Evolutionary conservation across 2,888 invertebrate genomes (phyloP).

Genomic region (Eupeodes latifasciatus): DNA sequence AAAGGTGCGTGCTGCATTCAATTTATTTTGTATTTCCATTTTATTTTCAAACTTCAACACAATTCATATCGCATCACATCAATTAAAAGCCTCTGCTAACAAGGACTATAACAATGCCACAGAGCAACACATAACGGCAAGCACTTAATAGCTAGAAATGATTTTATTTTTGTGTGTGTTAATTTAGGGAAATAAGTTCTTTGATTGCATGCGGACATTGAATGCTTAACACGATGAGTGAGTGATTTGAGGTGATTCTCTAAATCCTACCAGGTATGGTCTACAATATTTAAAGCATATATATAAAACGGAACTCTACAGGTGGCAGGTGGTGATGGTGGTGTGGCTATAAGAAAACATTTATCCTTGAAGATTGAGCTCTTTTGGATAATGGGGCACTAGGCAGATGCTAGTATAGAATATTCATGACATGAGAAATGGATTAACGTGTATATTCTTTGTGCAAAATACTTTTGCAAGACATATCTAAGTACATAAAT

Average conservation of each 20-base stretch:
- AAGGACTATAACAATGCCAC: constrained; percentile 29
- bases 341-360: constrained; percentile 13
- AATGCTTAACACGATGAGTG: constrained; percentile 60
- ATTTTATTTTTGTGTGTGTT: constrained; percentile 36
- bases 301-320: constrained; percentile 11
- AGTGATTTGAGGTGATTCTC: constrained; percentile 55
- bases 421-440: not conserved
- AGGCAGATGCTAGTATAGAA: not conserved
- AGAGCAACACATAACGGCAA: constrained; percentile 18
- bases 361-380: constrained; percentile 28
- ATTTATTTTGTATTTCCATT: not conserved
- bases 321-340: not conserved
- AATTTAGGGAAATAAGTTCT: constrained; percentile 47
- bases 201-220: constrained; percentile 43
- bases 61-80: constrained; percentile 21
- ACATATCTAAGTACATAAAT: no score
- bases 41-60: not conserved
- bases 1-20: constrained; percentile 50
- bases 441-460: not conserved
- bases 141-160: constrained; percentile 54
- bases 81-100: constrained; percentile 37
- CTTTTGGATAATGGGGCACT: not conserved
- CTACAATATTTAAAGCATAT: constrained; percentile 25
- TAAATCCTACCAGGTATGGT: constrained; percentile 28
- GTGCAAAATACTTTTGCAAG: not conserved